A percentile compares a stretch with the other conserved stretches of the same genome.
phyloP scores from a whole-genome alignment of 2,888 invertebrate species.

The Gryllus longicercus region DNA sequence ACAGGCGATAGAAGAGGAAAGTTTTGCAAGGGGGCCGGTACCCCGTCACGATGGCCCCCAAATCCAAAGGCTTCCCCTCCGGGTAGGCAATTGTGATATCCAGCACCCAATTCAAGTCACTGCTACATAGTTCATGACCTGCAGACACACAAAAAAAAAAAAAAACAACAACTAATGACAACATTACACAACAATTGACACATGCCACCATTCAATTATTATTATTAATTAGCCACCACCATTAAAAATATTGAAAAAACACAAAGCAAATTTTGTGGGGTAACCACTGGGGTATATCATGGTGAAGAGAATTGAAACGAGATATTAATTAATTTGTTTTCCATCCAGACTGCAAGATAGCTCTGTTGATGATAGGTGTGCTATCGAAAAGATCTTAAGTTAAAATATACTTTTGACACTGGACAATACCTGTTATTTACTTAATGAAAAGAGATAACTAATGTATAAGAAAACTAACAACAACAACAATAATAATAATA shows the following conservation, averaged over 20 bases:
- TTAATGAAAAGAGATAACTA: too few species aligned
- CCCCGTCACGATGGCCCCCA: constrained; percentile 74
- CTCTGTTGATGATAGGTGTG: too few species aligned
- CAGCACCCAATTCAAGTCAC: constrained; percentile 70
- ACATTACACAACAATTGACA: background rate
- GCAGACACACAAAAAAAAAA: background rate
- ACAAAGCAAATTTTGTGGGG: too few species aligned
- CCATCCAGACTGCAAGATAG: too few species aligned
- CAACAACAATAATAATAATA: background rate
- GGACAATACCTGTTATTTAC: too few species aligned
- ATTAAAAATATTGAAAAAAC: too few species aligned
- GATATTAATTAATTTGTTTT: too few species aligned
- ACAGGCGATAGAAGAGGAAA: constrained; percentile 73
- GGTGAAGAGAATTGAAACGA: too few species aligned
- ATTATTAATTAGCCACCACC: background rate
- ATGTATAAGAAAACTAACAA: background rate
- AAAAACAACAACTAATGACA: background rate
- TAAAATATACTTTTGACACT: too few species aligned
- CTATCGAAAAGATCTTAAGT: too few species aligned
- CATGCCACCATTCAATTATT: too few species aligned
- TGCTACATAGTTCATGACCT: constrained; percentile 23
- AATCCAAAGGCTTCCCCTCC: constrained; percentile 73
- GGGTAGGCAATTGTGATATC: constrained; percentile 93
- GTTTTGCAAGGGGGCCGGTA: constrained; percentile 70
- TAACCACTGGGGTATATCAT: too few species aligned